These are phyloP conservation scores for Smittia sp. DNA, from an alignment of 2,888 invertebrate species.

Conservation along the genomic window DNA sequence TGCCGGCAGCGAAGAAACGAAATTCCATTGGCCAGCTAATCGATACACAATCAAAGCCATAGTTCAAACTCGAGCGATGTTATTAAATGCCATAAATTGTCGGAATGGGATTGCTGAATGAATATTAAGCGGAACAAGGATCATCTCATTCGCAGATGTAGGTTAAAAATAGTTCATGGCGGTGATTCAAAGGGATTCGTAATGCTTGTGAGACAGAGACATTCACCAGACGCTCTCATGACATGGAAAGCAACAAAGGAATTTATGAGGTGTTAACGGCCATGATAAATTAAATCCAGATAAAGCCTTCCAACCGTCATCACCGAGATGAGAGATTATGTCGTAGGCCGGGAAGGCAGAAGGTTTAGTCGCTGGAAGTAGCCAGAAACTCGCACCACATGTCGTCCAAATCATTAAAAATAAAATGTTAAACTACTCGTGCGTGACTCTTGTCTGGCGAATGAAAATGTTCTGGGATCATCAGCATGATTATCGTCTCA, in stretches of 20 bases:
- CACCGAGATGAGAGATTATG: neutral
- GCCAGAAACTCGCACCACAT: neutral
- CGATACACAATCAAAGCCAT: constrained; percentile 23
- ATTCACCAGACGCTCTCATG: neutral
- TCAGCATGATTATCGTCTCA: neutral
- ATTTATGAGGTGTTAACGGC: neutral
- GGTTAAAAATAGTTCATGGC: neutral
- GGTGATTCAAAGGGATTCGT: neutral
- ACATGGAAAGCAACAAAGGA: neutral
- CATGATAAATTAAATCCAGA: neutral
- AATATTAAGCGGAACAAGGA: neutral
- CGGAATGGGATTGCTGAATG: neutral
- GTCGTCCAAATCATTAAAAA: neutral
- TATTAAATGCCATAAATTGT: constrained; percentile 15
- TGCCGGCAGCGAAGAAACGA: neutral
- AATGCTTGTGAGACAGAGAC: neutral
- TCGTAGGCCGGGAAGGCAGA: neutral
- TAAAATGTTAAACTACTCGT: neutral
- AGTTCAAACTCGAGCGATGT: neutral
- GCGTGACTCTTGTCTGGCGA: neutral
- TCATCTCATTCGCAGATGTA: neutral
- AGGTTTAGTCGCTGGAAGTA: neutral
- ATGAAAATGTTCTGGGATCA: neutral
- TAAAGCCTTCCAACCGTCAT: neutral
- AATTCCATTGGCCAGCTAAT: neutral